Base-by-base conservation (phyloP, 2,797 vertebrate genomes). In the Spinus pinus region DNA sequence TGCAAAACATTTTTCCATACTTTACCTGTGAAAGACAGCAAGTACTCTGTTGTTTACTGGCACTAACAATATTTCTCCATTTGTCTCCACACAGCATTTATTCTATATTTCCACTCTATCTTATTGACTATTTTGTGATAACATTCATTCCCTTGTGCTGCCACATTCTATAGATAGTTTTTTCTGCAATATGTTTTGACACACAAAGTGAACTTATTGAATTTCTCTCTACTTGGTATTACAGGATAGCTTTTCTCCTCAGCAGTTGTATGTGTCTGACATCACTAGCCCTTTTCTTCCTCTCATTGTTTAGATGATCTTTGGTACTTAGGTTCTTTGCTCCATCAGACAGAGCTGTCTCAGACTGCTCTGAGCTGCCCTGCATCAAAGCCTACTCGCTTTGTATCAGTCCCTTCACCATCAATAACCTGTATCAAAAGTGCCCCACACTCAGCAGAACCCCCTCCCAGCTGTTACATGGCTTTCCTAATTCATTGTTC, bases 31-130 rank as follows among this genome's bases (percentile, higher is more conserved):
- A 84, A 93, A 94, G 84, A 37, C 83, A 57, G 41, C 19, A 16
- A 90, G 70, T 64, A 30, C 75, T 89, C 54, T 27, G 12, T 39
- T 91, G 85, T 75, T 91, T 92, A 71, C 87, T 73, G 42, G 54
- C 90, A 79, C 75, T 89, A 74, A 94, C 66, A 87, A 42, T 74
- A 81, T 83, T 84, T 94, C 82, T 54, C 6, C 31, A 33, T 95
- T 88, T 78, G 56, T 82, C 88, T 94, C 44, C 69, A 13, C 78
- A 72, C 65, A 90, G 81, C 91, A 86, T 66, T 86, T 86, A 73
- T 88, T 82, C 95, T 97, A 47, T 92, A 78, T 95, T 97, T 96
- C 79, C 77, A 79, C 60, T 92, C 69, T 54, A 41, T 90, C 80
- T 82, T 82, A 51, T 81, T 94, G 89, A 95, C 87, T 90, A 91